Percentiles rank a stretch among this genome's conserved stretches.
Evolutionary conservation across 2,888 invertebrate species (phyloP).

Genomic region (Pheosia gnoma): DNA sequence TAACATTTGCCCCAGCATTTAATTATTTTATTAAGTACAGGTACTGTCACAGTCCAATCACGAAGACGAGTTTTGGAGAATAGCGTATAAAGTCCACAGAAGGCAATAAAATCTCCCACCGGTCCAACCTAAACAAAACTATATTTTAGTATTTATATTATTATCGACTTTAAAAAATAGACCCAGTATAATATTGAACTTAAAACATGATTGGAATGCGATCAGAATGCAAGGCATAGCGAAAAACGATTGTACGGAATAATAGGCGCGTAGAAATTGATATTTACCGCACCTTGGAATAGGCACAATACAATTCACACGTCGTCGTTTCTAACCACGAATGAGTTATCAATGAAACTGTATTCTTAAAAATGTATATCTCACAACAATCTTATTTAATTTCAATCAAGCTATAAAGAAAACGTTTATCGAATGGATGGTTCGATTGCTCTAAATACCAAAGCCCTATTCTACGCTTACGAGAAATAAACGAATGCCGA

Average conservation of each 20-base stretch:
- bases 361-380: background rate
- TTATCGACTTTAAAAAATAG: too few species aligned
- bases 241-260: constrained; percentile 1
- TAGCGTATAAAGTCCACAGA: background rate
- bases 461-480: constrained; percentile 11
- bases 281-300: background rate
- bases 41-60: background rate
- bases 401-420: constrained; percentile 7
- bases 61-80: background rate
- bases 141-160: background rate
- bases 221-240: background rate
- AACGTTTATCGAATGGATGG: constrained; percentile 1
- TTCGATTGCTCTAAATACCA: constrained; percentile 13
- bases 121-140: background rate
- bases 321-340: background rate
- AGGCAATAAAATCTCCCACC: background rate
- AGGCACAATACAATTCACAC: background rate
- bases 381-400: constrained; percentile 1
- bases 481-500: constrained; percentile 15
- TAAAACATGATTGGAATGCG: background rate
- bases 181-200: too few species aligned
- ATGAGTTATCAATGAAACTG: background rate
- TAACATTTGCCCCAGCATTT: too few species aligned
- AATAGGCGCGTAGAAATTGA: background rate
- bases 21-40: too few species aligned